Conservation (phyloP, 2,888 invertebrate species). For the Carcina quercana region DNA sequence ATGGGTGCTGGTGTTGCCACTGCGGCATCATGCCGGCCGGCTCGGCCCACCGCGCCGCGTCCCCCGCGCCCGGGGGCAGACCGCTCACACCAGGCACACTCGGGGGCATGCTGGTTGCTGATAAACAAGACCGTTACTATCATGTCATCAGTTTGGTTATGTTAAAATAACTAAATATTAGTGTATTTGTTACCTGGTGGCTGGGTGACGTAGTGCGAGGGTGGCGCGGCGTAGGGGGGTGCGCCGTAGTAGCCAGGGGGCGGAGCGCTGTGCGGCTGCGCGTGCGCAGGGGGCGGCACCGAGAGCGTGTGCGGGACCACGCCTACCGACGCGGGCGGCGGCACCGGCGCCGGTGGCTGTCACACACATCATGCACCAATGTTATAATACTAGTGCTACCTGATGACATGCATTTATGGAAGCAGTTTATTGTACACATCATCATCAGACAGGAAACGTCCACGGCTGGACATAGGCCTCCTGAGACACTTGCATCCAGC, state of each 20-base stretch:
- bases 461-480: too few species aligned
- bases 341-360: slow-evolving; percentile 5
- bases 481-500: too few species aligned
- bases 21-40: slow-evolving; percentile 30
- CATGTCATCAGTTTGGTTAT: too few species aligned
- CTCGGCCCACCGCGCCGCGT: slow-evolving; percentile 15
- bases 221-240: slow-evolving; percentile 30
- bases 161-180: too few species aligned
- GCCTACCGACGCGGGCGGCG: slow-evolving; percentile 18
- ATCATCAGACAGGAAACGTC: too few species aligned
- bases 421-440: too few species aligned
- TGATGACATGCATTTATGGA: too few species aligned
- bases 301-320: too few species aligned
- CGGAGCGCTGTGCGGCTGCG: slow-evolving; percentile 58
- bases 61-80: slow-evolving; percentile 20
- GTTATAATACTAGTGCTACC: too few species aligned
- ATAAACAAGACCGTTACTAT: too few species aligned
- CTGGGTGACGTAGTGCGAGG: slow-evolving; percentile 13
- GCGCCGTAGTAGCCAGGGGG: slow-evolving; percentile 62
- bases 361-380: too few species aligned
- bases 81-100: slow-evolving; percentile 28
- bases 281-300: slow-evolving; percentile 41
- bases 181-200: not conserved
- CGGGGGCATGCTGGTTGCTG: too few species aligned
- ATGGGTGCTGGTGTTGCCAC: slow-evolving; percentile 75